Conservation (phyloP, 2,888 invertebrate genomes). For the Tenthredo amoena region DNA sequence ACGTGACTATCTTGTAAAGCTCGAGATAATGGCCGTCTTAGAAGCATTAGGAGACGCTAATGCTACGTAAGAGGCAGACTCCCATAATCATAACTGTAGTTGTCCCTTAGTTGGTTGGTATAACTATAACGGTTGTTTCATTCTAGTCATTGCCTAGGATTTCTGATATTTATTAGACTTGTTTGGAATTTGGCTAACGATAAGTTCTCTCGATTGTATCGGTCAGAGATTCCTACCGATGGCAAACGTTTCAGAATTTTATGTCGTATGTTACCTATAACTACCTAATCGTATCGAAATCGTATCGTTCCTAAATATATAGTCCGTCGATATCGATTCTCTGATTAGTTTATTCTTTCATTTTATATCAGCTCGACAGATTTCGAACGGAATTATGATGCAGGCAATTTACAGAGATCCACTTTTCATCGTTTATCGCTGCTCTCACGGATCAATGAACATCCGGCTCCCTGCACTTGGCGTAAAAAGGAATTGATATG, state of each 20-base stretch:
- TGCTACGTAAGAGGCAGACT: constrained; percentile 63
- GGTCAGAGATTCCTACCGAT: background rate
- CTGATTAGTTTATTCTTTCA: background rate
- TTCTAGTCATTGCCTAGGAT: constrained; percentile 19
- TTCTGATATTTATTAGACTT: constrained; percentile 41
- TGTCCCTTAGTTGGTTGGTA: constrained; percentile 55
- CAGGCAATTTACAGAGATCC: background rate
- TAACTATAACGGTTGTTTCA: constrained; percentile 51
- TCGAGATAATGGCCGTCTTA: constrained; percentile 62
- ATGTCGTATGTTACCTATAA: background rate
- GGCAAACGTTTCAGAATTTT: background rate
- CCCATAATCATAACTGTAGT: constrained; percentile 67
- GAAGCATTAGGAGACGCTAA: constrained; percentile 67
- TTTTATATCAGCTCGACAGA: background rate
- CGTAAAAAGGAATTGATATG: constrained; percentile 33
- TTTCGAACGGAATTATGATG: background rate
- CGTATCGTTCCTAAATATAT: background rate
- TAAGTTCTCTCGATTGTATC: background rate
- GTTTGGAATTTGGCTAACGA: background rate
- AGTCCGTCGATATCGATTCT: background rate
- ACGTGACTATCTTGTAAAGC: constrained; percentile 64
- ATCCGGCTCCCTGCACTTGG: background rate
- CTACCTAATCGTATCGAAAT: background rate
- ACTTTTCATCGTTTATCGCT: constrained; percentile 24
- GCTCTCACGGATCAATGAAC: constrained; percentile 2